Conservation (phyloP, 2,888 invertebrate species). For the Ceramica pisi region DNA sequence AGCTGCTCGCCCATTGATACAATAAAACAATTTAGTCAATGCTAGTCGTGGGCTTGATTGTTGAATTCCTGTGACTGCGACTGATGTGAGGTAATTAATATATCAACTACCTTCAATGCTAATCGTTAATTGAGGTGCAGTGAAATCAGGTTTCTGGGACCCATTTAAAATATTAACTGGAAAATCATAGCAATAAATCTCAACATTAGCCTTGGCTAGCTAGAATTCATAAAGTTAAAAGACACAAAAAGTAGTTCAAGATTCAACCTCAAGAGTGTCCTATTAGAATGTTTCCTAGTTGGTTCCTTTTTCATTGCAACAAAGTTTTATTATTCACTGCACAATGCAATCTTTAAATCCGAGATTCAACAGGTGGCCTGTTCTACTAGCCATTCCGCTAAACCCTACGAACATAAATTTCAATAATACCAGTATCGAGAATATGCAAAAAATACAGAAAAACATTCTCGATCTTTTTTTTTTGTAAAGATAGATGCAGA, state of each 20-base stretch:
- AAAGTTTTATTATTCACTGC: conserved; percentile 61
- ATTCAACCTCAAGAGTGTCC: conserved; percentile 25
- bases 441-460: conserved; percentile 38
- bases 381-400: conserved; percentile 50
- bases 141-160: conserved; percentile 36
- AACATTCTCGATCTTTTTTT: conserved; percentile 2
- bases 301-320: conserved; percentile 55
- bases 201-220: conserved; percentile 1
- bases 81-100: conserved; percentile 40
- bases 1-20: conserved; percentile 1
- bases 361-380: conserved; percentile 57
- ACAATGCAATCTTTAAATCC: conserved; percentile 61
- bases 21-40: conserved; percentile 25
- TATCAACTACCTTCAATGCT: conserved; percentile 44
- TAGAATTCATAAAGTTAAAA: conserved; percentile 27
- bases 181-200: conserved; percentile 31
- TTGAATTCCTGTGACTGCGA: conserved; percentile 32
- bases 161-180: conserved; percentile 23
- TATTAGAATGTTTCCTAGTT: conserved; percentile 36
- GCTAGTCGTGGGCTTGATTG: conserved; percentile 29
- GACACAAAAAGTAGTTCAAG: conserved; percentile 24
- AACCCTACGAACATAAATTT: conserved; percentile 56
- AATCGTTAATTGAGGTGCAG: conserved; percentile 18
- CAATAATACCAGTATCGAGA: conserved; percentile 46
- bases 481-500: conserved; percentile 23